Evolutionary conservation across 2,888 invertebrate species (phyloP).

Genomic region (Poecilobothrus nobilitatus): DNA sequence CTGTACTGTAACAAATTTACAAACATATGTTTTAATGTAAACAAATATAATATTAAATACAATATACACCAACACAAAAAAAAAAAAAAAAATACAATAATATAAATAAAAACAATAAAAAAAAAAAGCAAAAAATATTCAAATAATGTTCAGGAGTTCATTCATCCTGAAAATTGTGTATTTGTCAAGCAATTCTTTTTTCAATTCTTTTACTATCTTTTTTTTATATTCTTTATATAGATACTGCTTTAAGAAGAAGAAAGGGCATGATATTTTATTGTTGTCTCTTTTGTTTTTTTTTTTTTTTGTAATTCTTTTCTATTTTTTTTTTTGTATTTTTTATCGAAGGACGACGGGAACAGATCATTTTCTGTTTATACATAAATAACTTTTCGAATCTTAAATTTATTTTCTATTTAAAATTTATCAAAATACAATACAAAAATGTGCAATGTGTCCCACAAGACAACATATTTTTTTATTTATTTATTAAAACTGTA

Average conservation of each 20-base stretch:
- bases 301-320: not conserved
- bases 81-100: not conserved
- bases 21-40: not conserved
- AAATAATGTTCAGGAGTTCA: constrained; percentile 1
- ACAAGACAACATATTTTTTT: no score
- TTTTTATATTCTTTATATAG: no score
- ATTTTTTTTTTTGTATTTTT: not conserved
- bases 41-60: not conserved
- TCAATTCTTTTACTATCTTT: no score
- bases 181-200: constrained; percentile 2
- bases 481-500: no score
- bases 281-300: no score
- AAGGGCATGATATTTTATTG: no score
- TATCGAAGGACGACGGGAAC: not conserved
- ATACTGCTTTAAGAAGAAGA: no score
- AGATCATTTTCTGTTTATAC: not conserved
- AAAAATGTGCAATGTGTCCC: no score
- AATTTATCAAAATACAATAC: not conserved
- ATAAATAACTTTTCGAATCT: not conserved
- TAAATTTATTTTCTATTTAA: constrained; percentile 1
- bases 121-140: not conserved
- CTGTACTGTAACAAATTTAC: not conserved
- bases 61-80: not conserved
- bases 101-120: not conserved
- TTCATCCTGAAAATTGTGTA: constrained; percentile 4